Evolutionary conservation across 2,113 vertebrate genomes (phyloP), one percentile per base, ranked within the genome.

Genomic region (Bubo scandiacus): DNA sequence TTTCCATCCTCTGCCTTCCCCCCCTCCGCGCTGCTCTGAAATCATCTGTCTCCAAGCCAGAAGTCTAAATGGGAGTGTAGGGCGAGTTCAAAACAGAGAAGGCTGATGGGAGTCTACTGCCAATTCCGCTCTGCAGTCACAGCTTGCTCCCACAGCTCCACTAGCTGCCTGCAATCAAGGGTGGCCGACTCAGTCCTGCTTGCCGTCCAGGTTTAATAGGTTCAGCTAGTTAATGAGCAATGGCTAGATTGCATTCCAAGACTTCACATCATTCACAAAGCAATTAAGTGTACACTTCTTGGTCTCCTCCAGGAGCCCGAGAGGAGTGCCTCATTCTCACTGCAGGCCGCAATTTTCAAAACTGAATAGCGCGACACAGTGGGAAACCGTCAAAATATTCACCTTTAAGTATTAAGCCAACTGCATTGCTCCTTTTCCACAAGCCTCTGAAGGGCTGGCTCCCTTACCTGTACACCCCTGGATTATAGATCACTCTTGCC

Each of bases 221-320:
- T 98, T 98, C 96, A 97, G 97, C 97, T 95, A 97, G 98, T 98
- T 98, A 99, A 98, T 98, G 98, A 99, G 97, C 97, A 98, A 98
- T 85, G 95, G 96, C 97, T 97, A 62, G 87, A 97, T 94, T 97
- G 94, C 98, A 98, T 98, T 98, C 98, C 98, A 98, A 96, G 96
- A 97, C 98, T 98, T 97, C 96, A 92, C 95, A 98, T 94, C 86
- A 93, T 97, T 98, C 94, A 84, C 91, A 94, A 97, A 96, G 92
- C 96, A 97, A 97, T 97, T 96, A 98, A 96, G 88, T 88, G 96
- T 81, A 92, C 40, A 88, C 67, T 88, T 95, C 84, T 93, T 43
- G 94, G 96, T 82, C 95, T 98, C 97, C 96, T 93, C 52, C 16
- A 83, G 88, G 79, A 96, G 86, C 84, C 51, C 12, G 5, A 67